phyloP scores from a whole-genome alignment of 35 echinoderm and acorn worm species.

The Lytechinus variegatus region DNA sequence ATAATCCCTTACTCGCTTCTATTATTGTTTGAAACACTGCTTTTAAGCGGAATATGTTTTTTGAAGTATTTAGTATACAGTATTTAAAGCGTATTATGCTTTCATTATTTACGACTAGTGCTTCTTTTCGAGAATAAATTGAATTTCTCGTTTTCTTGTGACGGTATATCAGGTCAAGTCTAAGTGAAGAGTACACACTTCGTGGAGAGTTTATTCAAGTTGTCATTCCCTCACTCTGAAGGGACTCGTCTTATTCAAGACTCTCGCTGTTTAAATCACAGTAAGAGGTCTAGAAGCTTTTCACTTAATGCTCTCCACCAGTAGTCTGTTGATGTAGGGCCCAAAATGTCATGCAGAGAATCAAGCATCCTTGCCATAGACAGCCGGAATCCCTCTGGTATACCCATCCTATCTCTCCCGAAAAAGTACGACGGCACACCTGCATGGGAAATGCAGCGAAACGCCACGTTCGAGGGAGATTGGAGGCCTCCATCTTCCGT shows the following conservation, averaged over 20 bases:
- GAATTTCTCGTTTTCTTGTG: not conserved
- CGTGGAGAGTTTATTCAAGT: not conserved
- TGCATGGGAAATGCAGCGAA: constrained; percentile 7
- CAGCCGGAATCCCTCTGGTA: not conserved
- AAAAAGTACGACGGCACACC: not conserved
- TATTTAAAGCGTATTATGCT: no score
- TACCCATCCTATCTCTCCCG: not conserved
- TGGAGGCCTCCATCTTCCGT: not conserved
- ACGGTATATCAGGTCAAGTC: constrained; percentile 10
- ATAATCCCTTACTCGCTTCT: no score
- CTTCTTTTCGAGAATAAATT: not conserved
- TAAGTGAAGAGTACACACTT: not conserved
- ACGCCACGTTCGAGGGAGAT: not conserved
- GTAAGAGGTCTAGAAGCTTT: not conserved
- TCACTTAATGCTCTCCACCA: not conserved
- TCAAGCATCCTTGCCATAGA: not conserved
- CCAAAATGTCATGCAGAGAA: constrained; percentile 18
- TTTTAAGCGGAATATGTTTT: no score
- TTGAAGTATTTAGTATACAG: no score
- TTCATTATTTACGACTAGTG: not conserved
- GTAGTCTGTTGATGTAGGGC: not conserved
- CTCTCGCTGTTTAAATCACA: not conserved
- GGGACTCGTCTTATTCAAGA: not conserved
- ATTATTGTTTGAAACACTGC: no score
- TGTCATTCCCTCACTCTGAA: not conserved